phyloP scores from a whole-genome alignment of 2,113 vertebrate genomes.

The Lampris megalopsis region DNA sequence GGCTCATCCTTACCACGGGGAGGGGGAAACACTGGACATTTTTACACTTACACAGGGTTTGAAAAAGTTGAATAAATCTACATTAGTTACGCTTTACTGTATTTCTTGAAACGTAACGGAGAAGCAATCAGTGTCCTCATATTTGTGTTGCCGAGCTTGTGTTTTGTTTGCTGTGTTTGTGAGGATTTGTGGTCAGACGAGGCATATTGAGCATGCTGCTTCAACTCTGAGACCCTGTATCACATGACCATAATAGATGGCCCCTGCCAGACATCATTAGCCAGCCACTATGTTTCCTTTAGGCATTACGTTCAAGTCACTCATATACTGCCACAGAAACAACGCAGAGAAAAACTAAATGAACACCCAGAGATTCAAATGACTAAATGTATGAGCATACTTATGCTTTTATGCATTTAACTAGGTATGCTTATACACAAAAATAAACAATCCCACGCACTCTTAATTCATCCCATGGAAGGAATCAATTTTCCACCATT shows the following conservation, averaged over 20 bases:
- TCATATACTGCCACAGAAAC: slow-evolving; percentile 24
- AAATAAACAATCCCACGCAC: slow-evolving; percentile 27
- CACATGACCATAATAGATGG: slow-evolving; percentile 79
- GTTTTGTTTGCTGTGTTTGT: slow-evolving; percentile 30
- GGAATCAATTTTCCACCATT: slow-evolving; percentile 33
- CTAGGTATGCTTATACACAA: background rate
- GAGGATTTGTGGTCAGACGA: slow-evolving; percentile 45
- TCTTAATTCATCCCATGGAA: slow-evolving; percentile 25
- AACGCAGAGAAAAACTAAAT: slow-evolving; percentile 32
- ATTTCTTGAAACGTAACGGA: background rate
- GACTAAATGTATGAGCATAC: slow-evolving; percentile 28
- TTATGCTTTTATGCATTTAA: slow-evolving; percentile 25
- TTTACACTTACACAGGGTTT: too few relatives aligned
- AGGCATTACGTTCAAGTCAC: slow-evolving; percentile 66
- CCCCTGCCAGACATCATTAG: slow-evolving; percentile 80
- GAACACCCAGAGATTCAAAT: slow-evolving; percentile 12
- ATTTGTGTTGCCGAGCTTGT: background rate
- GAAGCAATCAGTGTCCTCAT: too few relatives aligned
- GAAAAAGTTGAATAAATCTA: background rate
- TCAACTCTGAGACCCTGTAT: slow-evolving; percentile 58
- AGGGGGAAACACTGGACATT: too few relatives aligned
- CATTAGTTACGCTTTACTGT: background rate
- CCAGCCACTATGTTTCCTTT: slow-evolving; percentile 71
- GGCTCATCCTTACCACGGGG: too few relatives aligned
- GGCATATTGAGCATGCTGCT: slow-evolving; percentile 54